Conservation (phyloP, 2,797 vertebrate genomes). For the Artibeus jamaicensis region DNA sequence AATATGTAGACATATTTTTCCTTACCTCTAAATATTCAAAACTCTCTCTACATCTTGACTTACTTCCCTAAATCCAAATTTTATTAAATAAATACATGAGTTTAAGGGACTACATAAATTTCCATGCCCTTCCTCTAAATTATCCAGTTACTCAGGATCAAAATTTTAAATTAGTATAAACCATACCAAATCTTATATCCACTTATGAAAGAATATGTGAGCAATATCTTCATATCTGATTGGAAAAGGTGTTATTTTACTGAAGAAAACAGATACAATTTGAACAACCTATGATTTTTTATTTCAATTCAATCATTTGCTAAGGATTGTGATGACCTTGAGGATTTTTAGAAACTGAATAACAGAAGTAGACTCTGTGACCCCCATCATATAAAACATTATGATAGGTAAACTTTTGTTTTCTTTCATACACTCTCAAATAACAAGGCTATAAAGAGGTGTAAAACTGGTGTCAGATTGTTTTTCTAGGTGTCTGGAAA, state of each 20-base stretch:
- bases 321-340: not conserved
- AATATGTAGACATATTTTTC: not conserved
- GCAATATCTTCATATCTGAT: not conserved
- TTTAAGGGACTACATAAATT: not conserved
- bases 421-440: conserved; percentile 26
- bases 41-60: not conserved
- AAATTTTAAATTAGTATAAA: not conserved
- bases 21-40: not conserved
- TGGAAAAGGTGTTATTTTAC: not conserved
- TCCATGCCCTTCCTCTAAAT: not conserved
- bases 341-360: not conserved
- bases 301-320: not conserved
- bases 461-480: not conserved
- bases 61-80: not conserved
- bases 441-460: not conserved
- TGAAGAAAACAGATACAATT: not conserved
- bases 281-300: not conserved
- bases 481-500: not conserved
- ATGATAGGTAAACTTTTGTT: not conserved
- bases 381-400: not conserved
- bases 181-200: not conserved
- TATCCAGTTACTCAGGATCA: not conserved
- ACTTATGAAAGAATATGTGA: not conserved
- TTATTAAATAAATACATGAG: not conserved
- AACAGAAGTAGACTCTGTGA: not conserved